Evolutionary conservation across 2,797 vertebrate species (phyloP).

Genomic region (Myiotriccus ornatus): DNA sequence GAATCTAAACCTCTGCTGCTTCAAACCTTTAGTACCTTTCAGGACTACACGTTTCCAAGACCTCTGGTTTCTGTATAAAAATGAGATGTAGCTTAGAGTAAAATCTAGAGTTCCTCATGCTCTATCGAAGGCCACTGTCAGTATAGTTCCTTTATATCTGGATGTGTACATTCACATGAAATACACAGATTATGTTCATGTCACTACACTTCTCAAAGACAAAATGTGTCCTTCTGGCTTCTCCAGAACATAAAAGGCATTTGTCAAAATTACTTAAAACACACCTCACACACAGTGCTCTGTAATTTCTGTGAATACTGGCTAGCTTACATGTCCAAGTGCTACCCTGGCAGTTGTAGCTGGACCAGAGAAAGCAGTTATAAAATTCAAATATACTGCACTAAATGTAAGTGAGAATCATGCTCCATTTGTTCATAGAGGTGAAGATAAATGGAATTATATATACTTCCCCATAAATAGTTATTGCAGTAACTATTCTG

Average conservation of each 20-base stretch:
- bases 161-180: background rate
- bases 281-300: background rate
- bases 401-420: background rate
- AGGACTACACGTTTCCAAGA: background rate
- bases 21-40: background rate
- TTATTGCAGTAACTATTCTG: background rate
- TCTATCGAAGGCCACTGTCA: background rate
- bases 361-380: background rate
- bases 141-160: background rate
- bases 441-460: background rate
- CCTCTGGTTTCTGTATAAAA: background rate
- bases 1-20: background rate
- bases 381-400: background rate
- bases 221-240: background rate
- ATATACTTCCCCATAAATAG: background rate
- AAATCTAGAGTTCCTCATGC: rapidly evolving
- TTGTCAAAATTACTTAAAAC: background rate
- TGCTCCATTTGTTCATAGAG: background rate
- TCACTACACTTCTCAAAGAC: background rate
- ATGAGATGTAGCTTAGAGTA: background rate
- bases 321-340: background rate
- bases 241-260: background rate
- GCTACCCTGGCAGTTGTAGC: background rate
- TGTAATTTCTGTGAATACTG: background rate
- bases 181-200: background rate